Base-by-base conservation (phyloP, 1,140 invertebrate species). In the Thrips palmi region DNA sequence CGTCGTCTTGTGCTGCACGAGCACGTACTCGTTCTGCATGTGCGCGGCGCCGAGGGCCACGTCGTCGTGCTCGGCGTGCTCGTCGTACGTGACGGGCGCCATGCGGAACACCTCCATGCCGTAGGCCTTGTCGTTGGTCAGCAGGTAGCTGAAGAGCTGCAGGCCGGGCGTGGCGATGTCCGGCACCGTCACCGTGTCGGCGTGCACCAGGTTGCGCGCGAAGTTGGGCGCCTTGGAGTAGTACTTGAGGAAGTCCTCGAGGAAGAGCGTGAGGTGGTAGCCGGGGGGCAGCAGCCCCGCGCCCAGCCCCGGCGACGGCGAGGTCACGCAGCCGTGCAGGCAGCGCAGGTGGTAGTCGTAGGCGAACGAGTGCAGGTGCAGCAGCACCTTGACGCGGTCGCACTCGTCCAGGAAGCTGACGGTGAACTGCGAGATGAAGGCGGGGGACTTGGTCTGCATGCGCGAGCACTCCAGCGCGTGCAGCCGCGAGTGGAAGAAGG, bases 311-410 rank as follows among this genome's bases (percentile, higher is more conserved):
- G n/a, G n/a, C 19, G 33, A 17, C 38, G 62, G 62, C 15, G 69
- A 71, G 42, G 67, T 65, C 21, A 86, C 68, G 46, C 81, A 84
- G 0, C 67, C 65, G 48, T 74, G 69, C 37, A 85, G 68, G 28
- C 67, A 73, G 35, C 82, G 63, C 22, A 88, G 58, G 56, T 88
- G 84, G 53, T 81, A 87, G 54, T 88, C 84, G 48, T 86, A 85
- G 0, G 81, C 80, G 51, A 88, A 88, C 1, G 83, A 87, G 58
- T 88, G 84, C 22, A 86, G 60, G 58, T 88, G 84, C 61, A 82
- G 71, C 23, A 64, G 61, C 25, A 67, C 59, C 56, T 77, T 81
- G 19, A 81, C 71, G 50, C 71, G 71, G 50, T 83, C 78, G 54
- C 76, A 76, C 51, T 79, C 74, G 50, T 81, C 78, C 45, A 83